Percentiles rank a stretch among this genome's conserved stretches.
phyloP scores from a whole-genome alignment of 2,888 invertebrate species.

The Caenorhabditis sp. region DNA sequence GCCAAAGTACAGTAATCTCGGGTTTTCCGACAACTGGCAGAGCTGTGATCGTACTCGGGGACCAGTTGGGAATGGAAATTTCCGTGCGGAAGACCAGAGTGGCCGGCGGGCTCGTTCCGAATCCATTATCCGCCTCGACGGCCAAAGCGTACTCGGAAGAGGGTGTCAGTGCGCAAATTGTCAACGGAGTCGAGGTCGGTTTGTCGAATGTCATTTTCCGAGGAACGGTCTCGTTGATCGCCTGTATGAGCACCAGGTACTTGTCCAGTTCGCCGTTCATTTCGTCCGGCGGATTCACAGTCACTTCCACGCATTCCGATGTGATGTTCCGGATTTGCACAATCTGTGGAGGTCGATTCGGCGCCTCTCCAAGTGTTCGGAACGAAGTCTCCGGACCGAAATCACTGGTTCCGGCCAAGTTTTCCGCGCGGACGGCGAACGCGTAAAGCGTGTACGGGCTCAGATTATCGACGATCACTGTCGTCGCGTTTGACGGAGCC shows the following conservation, averaged over 20 bases:
- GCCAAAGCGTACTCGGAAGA: conserved; percentile 66
- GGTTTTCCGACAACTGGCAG: conserved; percentile 61
- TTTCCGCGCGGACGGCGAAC: conserved; percentile 74
- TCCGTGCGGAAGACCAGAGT: conserved; percentile 71
- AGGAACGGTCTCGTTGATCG: conserved; percentile 28
- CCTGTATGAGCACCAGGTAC: conserved; percentile 31
- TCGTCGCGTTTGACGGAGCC: conserved; percentile 70
- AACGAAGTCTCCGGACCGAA: conserved; percentile 75
- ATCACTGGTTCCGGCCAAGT: conserved; percentile 74
- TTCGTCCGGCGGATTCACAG: conserved; percentile 51
- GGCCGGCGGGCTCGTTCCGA: conserved; percentile 72
- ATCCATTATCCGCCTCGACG: conserved; percentile 72
- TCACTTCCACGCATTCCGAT: conserved; percentile 70
- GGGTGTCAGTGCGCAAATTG: conserved; percentile 68
- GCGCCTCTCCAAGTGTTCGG: conserved; percentile 73
- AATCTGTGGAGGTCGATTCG: conserved; percentile 66
- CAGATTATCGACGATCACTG: conserved; percentile 70
- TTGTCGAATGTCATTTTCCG: conserved; percentile 46
- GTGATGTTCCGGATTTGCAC: conserved; percentile 66
- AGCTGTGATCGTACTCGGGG: conserved; percentile 66
- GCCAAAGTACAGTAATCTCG: conserved; percentile 59
- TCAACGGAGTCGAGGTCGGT: conserved; percentile 52
- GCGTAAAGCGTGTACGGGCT: conserved; percentile 64
- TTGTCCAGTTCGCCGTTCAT: conserved; percentile 61
- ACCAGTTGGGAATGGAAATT: conserved; percentile 66